Evolutionary conservation across 1,140 invertebrate genomes (phyloP), one percentile per base, ranked within the genome.

Genomic region (Plectrocnemia conspersa): DNA sequence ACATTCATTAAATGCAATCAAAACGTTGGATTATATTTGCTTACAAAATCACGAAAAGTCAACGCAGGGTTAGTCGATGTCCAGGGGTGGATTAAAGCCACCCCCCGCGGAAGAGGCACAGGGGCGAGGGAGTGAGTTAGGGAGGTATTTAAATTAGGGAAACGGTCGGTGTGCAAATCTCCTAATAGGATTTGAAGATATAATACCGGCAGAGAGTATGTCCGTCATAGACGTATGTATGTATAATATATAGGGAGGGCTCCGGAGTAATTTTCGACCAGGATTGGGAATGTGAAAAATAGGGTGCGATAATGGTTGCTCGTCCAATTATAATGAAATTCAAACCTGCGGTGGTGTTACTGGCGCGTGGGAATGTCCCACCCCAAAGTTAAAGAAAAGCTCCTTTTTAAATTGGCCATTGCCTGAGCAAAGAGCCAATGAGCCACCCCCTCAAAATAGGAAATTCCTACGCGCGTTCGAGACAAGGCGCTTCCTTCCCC

Each of bases 311-410:
- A 61, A 61, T 61, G 59, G 54, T 40, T 44, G 55, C 59, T 58
- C 52, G 55, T 54, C 59, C 55, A 61, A 61, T 61, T 61, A 61
- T 61, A 61, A 61, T 61, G 58, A 61, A 61, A 61, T 61, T 56
- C 58, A 61, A 61, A 61, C 44, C 58, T 56, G 45, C 27, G n/a
- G 54, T 49, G 54, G 48, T 56, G 44, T 56, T 56, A 52, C 55
- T 52, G 44, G 27, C 42, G 32, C 49, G 56, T 58, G 56, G 50
- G 56, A 58, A 58, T 25, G 27, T 33, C 36, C 38, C 36, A 15
- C 21, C 38, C 13, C 29, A 40, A 38, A 41, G n/a, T n/a, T n/a
- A 41, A 49, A 52, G 40, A 15, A 25, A 32, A 50, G 13, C 44
- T 13, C 27, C 45, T 32, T 29, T 40, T 42, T 49, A 49, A 56